Conservation (phyloP, 2,113 vertebrate genomes). For the Callipepla californica region DNA sequence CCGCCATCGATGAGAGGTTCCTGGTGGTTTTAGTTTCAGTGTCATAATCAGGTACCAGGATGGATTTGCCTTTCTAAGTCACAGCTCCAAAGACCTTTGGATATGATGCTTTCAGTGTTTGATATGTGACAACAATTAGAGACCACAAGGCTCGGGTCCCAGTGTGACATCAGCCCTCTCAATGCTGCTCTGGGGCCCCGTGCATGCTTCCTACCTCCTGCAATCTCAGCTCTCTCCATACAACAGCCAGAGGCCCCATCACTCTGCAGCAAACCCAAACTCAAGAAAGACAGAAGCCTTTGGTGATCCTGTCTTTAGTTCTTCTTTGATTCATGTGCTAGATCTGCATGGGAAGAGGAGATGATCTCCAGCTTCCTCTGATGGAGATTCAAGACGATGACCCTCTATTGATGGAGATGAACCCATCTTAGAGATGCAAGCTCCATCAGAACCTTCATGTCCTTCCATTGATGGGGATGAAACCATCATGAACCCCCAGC, state of each 20-base stretch:
- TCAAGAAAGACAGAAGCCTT: not conserved
- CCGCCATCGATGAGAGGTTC: conserved; percentile 45
- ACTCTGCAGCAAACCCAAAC: not conserved
- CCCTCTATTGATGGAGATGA: too few relatives aligned
- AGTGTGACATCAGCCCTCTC: not conserved
- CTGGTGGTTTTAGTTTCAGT: conserved; percentile 52
- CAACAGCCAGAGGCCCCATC: not conserved
- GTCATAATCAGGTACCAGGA: conserved; percentile 58
- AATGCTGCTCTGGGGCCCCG: rapidly evolving
- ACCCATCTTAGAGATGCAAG: too few relatives aligned
- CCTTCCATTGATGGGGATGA: too few relatives aligned
- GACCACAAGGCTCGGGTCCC: not conserved
- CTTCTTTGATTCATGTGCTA: not conserved
- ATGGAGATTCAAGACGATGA: too few relatives aligned
- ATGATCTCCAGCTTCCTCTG: not conserved
- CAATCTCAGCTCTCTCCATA: not conserved
- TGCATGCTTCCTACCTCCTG: not conserved
- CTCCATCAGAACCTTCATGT: too few relatives aligned
- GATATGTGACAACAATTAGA: conserved; percentile 21
- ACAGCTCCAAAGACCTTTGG: conserved; percentile 54
- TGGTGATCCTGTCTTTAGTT: not conserved
- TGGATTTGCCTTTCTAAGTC: conserved; percentile 68
- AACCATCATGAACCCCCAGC: too few relatives aligned
- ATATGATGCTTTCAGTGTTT: not conserved
- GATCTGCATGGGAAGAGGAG: not conserved